Percentiles rank a stretch among this genome's conserved stretches.
phyloP scores from a whole-genome alignment of 1,140 invertebrate species.

The Hyphantria cunea region DNA sequence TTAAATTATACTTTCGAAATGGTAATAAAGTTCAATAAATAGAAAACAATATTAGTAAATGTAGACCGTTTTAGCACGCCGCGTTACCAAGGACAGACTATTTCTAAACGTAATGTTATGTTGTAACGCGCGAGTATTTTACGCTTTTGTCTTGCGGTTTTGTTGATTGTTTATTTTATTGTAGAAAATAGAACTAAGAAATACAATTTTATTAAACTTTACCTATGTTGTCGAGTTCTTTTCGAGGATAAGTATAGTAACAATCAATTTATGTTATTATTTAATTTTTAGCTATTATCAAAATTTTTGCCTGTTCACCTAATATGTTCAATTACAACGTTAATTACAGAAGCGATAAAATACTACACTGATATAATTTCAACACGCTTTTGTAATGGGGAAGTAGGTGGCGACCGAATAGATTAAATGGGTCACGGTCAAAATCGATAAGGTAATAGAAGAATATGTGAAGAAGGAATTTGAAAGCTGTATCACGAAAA shows the following conservation, averaged over 20 bases:
- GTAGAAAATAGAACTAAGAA: neutral
- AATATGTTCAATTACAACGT: no score
- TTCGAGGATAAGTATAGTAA: neutral
- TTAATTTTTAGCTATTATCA: no score
- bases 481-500: no score
- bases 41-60: neutral
- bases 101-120: constrained; percentile 47
- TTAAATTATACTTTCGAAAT: no score
- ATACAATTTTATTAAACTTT: neutral
- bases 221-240: neutral
- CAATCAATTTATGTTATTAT: neutral
- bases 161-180: no score
- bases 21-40: no score
- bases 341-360: no score
- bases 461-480: no score
- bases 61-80: constrained; percentile 29
- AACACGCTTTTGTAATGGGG: neutral
- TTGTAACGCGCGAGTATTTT: constrained; percentile 56
- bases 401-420: constrained; percentile 2
- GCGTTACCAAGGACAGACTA: constrained; percentile 52
- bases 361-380: constrained; percentile 1
- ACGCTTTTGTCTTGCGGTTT: constrained; percentile 10
- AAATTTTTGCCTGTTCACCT: no score
- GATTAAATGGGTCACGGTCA: constrained; percentile 50
- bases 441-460: constrained; percentile 40